phyloP scores from a whole-genome alignment of 1,140 invertebrate genomes.

The Lepidurus couesii region DNA sequence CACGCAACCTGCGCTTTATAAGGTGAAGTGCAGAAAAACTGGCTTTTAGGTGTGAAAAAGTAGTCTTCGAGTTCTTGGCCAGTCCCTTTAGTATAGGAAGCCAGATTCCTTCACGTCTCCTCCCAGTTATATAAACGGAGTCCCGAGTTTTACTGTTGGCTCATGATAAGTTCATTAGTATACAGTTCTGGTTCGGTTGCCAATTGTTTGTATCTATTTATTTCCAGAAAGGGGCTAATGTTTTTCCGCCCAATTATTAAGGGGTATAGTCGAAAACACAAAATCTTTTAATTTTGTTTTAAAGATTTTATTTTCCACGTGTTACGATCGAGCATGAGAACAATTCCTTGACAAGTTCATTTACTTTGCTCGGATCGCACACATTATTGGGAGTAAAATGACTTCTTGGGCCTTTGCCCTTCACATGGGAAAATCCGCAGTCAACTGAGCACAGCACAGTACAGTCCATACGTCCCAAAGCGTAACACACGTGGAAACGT shows the following conservation, averaged over 20 bases:
- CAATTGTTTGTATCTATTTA: neutral
- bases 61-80: neutral
- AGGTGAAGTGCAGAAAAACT: neutral
- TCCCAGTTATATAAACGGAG: neutral
- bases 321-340: neutral
- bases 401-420: neutral
- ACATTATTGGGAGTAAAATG: neutral
- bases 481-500: no score
- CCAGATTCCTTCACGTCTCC: neutral
- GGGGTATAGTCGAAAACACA: neutral
- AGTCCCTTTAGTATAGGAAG: neutral
- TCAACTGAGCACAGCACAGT: no score
- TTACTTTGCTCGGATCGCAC: neutral
- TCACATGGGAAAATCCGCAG: neutral
- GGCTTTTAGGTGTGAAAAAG: slow-evolving; percentile 11
- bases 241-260: neutral
- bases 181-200: neutral
- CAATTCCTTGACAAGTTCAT: neutral
- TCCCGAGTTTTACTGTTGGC: neutral
- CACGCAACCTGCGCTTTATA: slow-evolving; percentile 18
- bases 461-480: no score
- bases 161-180: slow-evolving; percentile 8
- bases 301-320: neutral
- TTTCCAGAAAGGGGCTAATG: neutral
- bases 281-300: neutral